Evolutionary conservation across 2,888 invertebrate species (phyloP).

Genomic region (Andrena camellia): DNA sequence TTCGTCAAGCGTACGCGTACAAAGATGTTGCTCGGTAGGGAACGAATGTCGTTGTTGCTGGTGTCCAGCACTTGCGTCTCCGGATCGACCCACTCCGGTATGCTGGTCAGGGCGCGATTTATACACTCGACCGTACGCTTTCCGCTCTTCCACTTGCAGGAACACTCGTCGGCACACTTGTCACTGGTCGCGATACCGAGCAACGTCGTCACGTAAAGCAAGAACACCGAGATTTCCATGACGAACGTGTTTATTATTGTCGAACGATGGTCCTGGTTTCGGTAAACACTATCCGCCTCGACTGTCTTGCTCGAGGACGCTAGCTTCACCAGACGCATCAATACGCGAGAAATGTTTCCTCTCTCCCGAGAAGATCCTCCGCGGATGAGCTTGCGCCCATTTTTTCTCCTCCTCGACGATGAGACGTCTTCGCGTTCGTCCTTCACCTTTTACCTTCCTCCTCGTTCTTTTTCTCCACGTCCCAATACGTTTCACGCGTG

Average conservation of each 20-base stretch:
- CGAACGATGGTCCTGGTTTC: conserved; percentile 45
- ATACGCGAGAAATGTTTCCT: conserved; percentile 35
- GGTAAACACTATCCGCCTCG: conserved; percentile 28
- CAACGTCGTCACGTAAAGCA: conserved; percentile 65
- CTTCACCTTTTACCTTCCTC: conserved; percentile 38
- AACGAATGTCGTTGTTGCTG: conserved; percentile 94
- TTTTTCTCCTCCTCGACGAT: not conserved
- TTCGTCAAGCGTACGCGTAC: conserved; percentile 92
- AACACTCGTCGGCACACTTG: conserved; percentile 87
- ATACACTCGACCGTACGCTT: conserved; percentile 97
- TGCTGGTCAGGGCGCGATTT: conserved; percentile 92
- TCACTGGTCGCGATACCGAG: conserved; percentile 76
- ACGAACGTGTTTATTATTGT: conserved; percentile 55
- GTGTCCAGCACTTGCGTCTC: conserved; percentile 96
- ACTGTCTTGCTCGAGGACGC: conserved; percentile 46
- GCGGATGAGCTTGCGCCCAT: conserved; percentile 58
- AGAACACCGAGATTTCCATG: conserved; percentile 62
- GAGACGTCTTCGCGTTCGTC: conserved; percentile 11
- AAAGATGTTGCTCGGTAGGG: conserved; percentile 93
- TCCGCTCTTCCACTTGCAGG: conserved; percentile 97
- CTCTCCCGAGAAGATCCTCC: conserved; percentile 28
- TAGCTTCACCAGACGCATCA: conserved; percentile 52
- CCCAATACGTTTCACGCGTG: conserved; percentile 25
- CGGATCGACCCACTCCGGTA: conserved; percentile 94
- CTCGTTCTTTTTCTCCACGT: conserved; percentile 13